phyloP scores from a whole-genome alignment of 1,140 invertebrate species.

The Drosophila sproati region DNA sequence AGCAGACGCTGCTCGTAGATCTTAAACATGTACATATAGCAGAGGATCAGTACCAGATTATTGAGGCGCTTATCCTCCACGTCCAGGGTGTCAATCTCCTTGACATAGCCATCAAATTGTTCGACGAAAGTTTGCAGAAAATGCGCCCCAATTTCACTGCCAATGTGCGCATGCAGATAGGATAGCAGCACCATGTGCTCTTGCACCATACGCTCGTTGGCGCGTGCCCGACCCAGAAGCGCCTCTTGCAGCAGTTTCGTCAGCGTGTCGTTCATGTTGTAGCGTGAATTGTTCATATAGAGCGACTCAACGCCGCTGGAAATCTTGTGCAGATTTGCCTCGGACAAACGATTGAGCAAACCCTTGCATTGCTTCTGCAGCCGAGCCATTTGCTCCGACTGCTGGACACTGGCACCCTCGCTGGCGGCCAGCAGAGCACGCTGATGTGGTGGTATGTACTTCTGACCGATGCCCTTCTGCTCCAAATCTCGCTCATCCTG shows the following conservation, averaged over 20 bases:
- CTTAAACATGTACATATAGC: constrained; percentile 96
- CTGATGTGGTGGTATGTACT: constrained; percentile 94
- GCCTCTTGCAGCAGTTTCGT: constrained; percentile 89
- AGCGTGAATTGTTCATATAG: constrained; percentile 91
- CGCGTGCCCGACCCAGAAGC: constrained; percentile 87
- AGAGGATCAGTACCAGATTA: constrained; percentile 92
- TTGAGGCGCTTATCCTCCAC: constrained; percentile 93
- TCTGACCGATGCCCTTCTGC: constrained; percentile 67
- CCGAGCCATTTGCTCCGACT: constrained; percentile 87
- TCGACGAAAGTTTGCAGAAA: constrained; percentile 79
- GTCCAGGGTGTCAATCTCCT: constrained; percentile 84
- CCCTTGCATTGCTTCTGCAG: constrained; percentile 94
- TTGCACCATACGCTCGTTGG: constrained; percentile 92
- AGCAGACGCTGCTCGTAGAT: constrained; percentile 90
- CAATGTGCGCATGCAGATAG: constrained; percentile 95
- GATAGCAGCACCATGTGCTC: constrained; percentile 94
- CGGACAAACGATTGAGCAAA: constrained; percentile 93
- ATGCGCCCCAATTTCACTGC: constrained; percentile 92
- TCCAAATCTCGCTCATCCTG: constrained; percentile 61
- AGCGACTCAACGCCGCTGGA: constrained; percentile 89
- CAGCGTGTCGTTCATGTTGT: constrained; percentile 93
- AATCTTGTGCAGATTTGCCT: constrained; percentile 94
- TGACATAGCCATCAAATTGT: constrained; percentile 87
- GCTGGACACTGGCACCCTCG: constrained; percentile 85
- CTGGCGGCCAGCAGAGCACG: constrained; percentile 85